Evolutionary conservation across 2,888 invertebrate species (phyloP).

Genomic region (Tridacna gigas): DNA sequence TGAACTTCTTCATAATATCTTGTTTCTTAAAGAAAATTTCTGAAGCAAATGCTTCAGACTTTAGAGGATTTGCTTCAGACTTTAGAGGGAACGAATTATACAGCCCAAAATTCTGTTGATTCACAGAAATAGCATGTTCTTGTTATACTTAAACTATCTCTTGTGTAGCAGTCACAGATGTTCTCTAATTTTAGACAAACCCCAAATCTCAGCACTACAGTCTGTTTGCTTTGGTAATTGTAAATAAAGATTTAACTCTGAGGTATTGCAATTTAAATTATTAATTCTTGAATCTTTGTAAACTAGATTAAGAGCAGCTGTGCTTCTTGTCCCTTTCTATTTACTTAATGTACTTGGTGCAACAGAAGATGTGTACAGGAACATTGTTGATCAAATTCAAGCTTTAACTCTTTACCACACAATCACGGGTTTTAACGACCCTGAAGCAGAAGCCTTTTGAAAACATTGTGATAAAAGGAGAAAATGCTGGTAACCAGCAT

Average conservation of each 20-base stretch:
- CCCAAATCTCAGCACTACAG: conserved; percentile 11
- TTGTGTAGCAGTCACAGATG: background rate
- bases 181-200: conserved; percentile 4
- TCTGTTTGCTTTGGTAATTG: conserved; percentile 18
- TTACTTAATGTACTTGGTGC: background rate
- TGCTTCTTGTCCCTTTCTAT: conserved; percentile 4
- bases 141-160: too few relatives aligned
- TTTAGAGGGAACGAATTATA: too few relatives aligned
- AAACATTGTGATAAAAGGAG: background rate
- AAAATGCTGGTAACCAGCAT: background rate
- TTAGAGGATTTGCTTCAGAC: too few relatives aligned
- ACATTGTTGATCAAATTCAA: background rate
- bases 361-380: background rate
- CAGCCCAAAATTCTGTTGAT: too few relatives aligned
- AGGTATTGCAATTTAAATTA: conserved; percentile 7
- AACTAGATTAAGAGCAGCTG: conserved; percentile 25
- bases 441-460: background rate
- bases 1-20: too few relatives aligned
- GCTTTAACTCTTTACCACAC: background rate
- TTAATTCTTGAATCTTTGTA: conserved; percentile 20
- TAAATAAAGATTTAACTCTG: conserved; percentile 22
- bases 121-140: too few relatives aligned
- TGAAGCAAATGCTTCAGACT: too few relatives aligned
- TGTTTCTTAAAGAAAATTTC: too few relatives aligned
- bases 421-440: background rate